These are phyloP conservation scores for Catamblyrhynchus diadema DNA, from an alignment of 2,797 vertebrate genomes.

Conservation along the genomic window DNA sequence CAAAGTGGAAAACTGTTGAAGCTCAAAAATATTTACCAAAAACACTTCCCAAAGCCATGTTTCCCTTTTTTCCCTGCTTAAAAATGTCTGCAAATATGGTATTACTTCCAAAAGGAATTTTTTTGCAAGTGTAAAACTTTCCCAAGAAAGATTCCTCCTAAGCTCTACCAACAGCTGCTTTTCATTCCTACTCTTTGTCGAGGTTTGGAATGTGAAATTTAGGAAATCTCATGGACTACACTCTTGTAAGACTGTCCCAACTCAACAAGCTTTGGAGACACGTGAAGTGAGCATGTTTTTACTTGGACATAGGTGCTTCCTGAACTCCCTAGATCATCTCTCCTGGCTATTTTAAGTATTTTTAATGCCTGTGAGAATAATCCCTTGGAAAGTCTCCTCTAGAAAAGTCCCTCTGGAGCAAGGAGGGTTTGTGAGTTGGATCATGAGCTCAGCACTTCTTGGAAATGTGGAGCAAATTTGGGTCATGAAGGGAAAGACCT, in stretches of 20 bases:
- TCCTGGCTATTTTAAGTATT: not conserved
- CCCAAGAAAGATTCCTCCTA: not conserved
- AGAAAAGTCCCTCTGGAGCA: not conserved
- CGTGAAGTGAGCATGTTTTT: accelerated
- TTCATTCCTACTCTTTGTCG: not conserved
- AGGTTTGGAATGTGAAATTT: not conserved
- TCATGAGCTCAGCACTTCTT: not conserved
- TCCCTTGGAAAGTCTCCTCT: not conserved
- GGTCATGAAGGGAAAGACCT: not conserved
- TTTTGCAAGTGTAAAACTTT: not conserved
- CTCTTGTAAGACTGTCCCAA: not conserved
- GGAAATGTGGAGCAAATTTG: not conserved
- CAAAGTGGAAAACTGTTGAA: not conserved
- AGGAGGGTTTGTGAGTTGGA: not conserved
- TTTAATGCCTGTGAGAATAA: not conserved
- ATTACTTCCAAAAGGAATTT: not conserved
- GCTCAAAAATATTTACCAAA: not conserved
- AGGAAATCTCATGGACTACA: not conserved
- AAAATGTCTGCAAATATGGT: not conserved
- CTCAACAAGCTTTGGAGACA: not conserved
- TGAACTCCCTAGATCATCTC: not conserved
- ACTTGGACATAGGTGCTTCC: not conserved
- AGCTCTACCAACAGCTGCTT: not conserved
- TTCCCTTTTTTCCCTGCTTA: not conserved
- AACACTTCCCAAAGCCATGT: not conserved